Evolutionary conservation across 2,113 vertebrate species (phyloP).

Genomic region (Hippocampus zosterae): DNA sequence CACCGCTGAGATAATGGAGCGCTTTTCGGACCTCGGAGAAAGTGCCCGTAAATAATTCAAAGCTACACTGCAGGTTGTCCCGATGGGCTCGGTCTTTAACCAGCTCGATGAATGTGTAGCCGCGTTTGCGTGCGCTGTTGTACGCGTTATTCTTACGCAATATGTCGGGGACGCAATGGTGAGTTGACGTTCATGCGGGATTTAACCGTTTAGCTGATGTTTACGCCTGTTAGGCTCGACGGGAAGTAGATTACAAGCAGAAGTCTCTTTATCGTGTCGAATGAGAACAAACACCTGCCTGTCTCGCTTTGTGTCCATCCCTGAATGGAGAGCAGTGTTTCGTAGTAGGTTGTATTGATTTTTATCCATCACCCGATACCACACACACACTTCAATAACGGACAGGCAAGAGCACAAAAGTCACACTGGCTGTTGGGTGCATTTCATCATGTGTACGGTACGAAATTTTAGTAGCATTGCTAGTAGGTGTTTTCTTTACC

Average conservation of each 20-base stretch:
- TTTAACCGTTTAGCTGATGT: background rate
- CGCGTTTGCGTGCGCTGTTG: constrained; percentile 10
- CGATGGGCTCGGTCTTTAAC: constrained; percentile 28
- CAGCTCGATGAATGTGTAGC: constrained; percentile 38
- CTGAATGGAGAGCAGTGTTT: constrained; percentile 28
- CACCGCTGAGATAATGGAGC: constrained; percentile 68
- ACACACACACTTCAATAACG: constrained; percentile 4
- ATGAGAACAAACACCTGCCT: constrained; percentile 16
- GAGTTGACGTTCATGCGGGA: background rate
- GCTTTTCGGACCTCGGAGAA: constrained; percentile 65
- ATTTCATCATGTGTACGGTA: constrained; percentile 30
- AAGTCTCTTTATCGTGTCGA: constrained; percentile 11
- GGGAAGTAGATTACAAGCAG: background rate
- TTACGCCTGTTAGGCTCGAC: background rate
- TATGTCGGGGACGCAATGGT: background rate
- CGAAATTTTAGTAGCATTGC: background rate
- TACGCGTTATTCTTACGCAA: constrained; percentile 26
- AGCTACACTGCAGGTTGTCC: constrained; percentile 37
- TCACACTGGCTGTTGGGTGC: constrained; percentile 26
- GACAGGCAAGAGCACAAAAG: constrained; percentile 21
- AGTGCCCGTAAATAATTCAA: constrained; percentile 76
- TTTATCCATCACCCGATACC: constrained; percentile 43
- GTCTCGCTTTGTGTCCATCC: constrained; percentile 14
- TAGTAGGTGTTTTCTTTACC: too few species aligned
- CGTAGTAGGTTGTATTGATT: constrained; percentile 51